Conservation (phyloP, 1,140 invertebrate species). For the Vanessa atalanta region DNA sequence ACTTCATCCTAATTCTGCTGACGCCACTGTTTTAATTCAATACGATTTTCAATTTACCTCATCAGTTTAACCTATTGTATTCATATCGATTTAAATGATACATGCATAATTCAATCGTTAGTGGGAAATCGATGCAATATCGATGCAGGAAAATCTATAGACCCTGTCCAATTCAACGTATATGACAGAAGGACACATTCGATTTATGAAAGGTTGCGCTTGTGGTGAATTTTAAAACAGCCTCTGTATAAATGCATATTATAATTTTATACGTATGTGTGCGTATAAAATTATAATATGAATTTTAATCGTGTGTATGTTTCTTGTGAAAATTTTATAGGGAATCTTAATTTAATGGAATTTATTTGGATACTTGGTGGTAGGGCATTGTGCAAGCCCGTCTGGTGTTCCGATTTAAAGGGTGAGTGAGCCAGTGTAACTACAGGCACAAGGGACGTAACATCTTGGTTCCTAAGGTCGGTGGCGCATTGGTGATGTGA, state of each 20-base stretch:
- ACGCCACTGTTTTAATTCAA: neutral
- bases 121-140: constrained; percentile 18
- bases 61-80: neutral
- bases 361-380: too few relatives aligned
- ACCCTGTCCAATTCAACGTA: constrained; percentile 10
- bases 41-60: constrained; percentile 4
- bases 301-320: too few relatives aligned
- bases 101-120: constrained; percentile 19
- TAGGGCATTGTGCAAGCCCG: too few relatives aligned
- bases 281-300: too few relatives aligned
- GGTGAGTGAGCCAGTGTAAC: too few relatives aligned
- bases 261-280: neutral
- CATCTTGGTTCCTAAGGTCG: too few relatives aligned
- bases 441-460: too few relatives aligned
- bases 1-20: neutral
- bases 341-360: too few relatives aligned
- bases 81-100: constrained; percentile 16
- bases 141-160: constrained; percentile 22
- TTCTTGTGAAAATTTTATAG: too few relatives aligned
- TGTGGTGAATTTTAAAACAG: constrained; percentile 9
- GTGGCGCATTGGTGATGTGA: too few relatives aligned
- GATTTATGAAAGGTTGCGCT: constrained; percentile 26
- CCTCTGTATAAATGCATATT: neutral
- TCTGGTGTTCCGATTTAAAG: too few relatives aligned
- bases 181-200: constrained; percentile 18